Evolutionary conservation across 1,140 invertebrate species (phyloP), one percentile per base, ranked within the genome.

Genomic region (Pseudomyrmex flavicornis): DNA sequence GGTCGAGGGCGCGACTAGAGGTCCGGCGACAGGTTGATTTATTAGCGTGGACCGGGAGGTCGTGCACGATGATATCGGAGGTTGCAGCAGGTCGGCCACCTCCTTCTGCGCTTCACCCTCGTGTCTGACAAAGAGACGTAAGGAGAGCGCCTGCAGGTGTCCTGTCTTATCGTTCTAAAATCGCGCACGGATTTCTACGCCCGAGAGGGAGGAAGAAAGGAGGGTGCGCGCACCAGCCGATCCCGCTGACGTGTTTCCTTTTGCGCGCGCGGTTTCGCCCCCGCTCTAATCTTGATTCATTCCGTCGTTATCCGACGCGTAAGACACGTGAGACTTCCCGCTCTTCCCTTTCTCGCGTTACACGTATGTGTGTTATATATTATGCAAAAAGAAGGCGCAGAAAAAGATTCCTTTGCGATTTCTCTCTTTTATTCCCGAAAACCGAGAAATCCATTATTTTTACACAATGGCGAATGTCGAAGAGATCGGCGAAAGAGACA

Each of bases 11-110:
- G 50, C 48, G 66, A 54, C 54, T 35, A 9, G 15, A 20, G 56
- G n/a, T 50, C 20, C 58, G 59, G 48, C 68, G 75, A 83, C 63
- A 80, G 76, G 76, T 80, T 80, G 76, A 80, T 80, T 80, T 80
- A 80, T 80, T 80, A 80, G 54, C 66, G 66, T 61, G 66, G 68
- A 80, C 76, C 76, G 66, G 76, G 17, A 13, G 50, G 50, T 2
- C 50, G 13, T 59, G 76, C 65, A 35, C 76, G 76, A 80, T 80
- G 76, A 58, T 80, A 80, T 80, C 76, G 54, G 44, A 79, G 76
- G 76, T 52, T n/a, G 44, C 17, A 66, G 65, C 35, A 59, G 76
- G 76, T 70, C 76, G 66, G 76, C 35, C 20, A 50, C 65, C 66
- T 80, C 76, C 76, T 75, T 52, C 79, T 74, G 59, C 79, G 70